A percentile compares a stretch with the other conserved stretches of the same genome.
Conservation (phyloP, 2,113 vertebrate genomes). For the Athene noctua region DNA sequence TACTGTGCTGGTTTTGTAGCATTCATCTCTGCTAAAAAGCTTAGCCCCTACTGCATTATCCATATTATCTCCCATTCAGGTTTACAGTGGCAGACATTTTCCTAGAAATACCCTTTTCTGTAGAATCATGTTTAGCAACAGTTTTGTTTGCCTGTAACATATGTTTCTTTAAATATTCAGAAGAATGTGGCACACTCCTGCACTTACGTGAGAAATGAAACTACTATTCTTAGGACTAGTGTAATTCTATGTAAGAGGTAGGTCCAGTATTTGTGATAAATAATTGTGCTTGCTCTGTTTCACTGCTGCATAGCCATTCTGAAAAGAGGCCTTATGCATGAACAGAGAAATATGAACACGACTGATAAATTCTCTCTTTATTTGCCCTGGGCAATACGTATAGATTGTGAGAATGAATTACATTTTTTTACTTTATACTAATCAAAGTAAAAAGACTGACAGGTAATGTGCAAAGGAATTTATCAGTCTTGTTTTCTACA, state of each 20-base stretch:
- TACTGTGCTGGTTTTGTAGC: neutral
- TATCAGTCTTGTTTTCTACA: neutral
- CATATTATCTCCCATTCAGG: neutral
- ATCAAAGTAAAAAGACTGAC: neutral
- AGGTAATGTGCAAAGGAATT: neutral
- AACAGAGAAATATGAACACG: neutral
- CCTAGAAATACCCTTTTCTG: slow-evolving; percentile 23
- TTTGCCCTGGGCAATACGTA: neutral
- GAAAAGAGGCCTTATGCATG: neutral
- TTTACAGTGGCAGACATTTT: neutral
- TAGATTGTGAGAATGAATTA: neutral
- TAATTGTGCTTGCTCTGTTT: neutral
- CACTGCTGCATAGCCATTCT: neutral
- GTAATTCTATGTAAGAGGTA: neutral
- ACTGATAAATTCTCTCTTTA: neutral
- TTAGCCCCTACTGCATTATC: neutral
- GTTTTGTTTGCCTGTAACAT: neutral
- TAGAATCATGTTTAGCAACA: neutral
- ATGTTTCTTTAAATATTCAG: neutral
- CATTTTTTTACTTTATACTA: neutral
- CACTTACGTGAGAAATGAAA: neutral
- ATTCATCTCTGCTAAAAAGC: neutral
- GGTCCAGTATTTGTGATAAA: neutral
- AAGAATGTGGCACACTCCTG: neutral
- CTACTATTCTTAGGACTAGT: neutral